Conservation (phyloP, 2,797 vertebrate genomes). For the Vipera latastei region DNA sequence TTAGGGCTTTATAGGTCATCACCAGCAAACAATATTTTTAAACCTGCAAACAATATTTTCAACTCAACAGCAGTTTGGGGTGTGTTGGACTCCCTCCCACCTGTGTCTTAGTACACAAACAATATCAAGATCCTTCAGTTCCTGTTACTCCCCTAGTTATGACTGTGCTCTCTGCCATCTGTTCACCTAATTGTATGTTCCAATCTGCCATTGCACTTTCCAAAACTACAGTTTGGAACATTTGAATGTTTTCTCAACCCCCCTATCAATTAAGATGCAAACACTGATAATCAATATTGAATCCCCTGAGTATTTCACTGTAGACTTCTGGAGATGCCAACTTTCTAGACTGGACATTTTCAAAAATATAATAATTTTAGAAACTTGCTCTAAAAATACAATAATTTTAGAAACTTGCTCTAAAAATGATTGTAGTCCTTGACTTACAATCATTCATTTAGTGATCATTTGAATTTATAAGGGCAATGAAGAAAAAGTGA, state of each 20-base stretch:
- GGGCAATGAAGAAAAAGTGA: background rate
- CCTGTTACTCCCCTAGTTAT: background rate
- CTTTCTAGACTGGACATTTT: background rate
- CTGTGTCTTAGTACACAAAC: background rate
- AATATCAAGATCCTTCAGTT: background rate
- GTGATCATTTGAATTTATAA: background rate
- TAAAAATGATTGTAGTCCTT: background rate
- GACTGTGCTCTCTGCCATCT: background rate
- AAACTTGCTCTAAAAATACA: background rate
- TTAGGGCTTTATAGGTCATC: too few species aligned
- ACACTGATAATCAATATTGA: background rate
- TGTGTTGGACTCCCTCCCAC: background rate
- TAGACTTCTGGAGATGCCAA: background rate
- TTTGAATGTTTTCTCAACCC: accelerated
- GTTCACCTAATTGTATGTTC: background rate
- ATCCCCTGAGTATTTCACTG: accelerated
- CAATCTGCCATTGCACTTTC: background rate
- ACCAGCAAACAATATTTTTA: too few species aligned
- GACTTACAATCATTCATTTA: background rate
- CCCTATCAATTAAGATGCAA: background rate
- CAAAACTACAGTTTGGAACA: background rate
- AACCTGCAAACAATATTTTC: background rate
- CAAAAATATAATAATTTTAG: background rate
- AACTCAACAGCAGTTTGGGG: background rate
- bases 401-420: background rate